Base-by-base conservation (phyloP, 2,113 vertebrate genomes). In the Arothron firmamentum region DNA sequence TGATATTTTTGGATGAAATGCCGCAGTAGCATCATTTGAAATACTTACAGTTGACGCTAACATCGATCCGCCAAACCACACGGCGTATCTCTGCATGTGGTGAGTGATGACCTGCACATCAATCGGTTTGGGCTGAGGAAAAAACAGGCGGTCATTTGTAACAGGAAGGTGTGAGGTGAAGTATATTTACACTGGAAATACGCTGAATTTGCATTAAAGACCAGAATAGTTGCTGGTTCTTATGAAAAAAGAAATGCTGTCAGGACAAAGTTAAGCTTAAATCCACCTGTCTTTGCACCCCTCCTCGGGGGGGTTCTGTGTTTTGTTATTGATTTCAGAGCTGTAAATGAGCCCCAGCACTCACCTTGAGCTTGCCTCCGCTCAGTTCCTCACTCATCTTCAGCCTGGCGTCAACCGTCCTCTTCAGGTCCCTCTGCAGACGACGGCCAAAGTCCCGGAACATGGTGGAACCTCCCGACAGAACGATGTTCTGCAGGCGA, bases 31-130 rank as follows among this genome's bases (percentile, higher is more conserved):
- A 15, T 20, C 2, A 10, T 50, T 14, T 55, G 43, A 54, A 58
- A 49, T 62, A 94, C 94, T 94, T 82, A 98, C 96, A 71, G 96
- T 98, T 68, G 96, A 98, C 65, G 96, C 96, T 82, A 98, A 77
- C 96, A 98, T 98, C n/a, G 96, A 98, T 77, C 96, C 96, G 83
- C 96, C 96, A 75, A 98, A 98, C 96, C 96, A 98, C 81, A 98
- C 96, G 1, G 96, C 96, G 0, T 98, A 98, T 91, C 96, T 92
- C 78, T 98, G 96, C 96, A 98, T 98, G 76, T 98, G 96, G 82
- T 98, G 96, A 28, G 96, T 98, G 65, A 98, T 92, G 56, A 98
- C 96, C 75, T 99, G 96, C 41, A 99, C 96, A 56, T 98, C 96
- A 58, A 99, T 99, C 60, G 96, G 96, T 86, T 99, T 99, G 6